phyloP scores from a whole-genome alignment of 1,140 invertebrate genomes.

The Teleopsis dalmanni region DNA sequence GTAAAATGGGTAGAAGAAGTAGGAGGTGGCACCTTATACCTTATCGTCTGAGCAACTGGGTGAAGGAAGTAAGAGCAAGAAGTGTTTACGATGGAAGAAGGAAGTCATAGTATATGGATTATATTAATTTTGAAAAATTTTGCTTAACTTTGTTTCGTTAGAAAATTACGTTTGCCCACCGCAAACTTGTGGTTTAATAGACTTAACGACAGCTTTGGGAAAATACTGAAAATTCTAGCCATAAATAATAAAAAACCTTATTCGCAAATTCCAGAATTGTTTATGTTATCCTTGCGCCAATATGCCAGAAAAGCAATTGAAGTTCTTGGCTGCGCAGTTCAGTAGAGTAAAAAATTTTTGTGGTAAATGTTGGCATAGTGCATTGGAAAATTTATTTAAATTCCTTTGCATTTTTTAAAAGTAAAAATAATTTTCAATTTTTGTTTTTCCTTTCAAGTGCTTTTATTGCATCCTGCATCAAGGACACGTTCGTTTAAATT shows the following conservation, averaged over 20 bases:
- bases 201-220: constrained; percentile 4
- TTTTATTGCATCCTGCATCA: neutral
- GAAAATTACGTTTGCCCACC: neutral
- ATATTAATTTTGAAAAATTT: too few relatives aligned
- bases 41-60: neutral
- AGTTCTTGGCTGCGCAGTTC: neutral
- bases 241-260: neutral
- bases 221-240: neutral
- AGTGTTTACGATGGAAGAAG: too few relatives aligned
- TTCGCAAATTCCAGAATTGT: neutral
- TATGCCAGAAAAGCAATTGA: neutral
- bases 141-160: neutral
- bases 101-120: neutral
- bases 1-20: neutral
- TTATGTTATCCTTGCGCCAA: neutral
- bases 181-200: neutral
- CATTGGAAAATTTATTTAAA: constrained; percentile 3
- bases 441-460: neutral
- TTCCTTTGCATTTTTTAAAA: neutral
- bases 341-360: neutral
- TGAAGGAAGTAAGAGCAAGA: neutral
- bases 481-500: too few relatives aligned
- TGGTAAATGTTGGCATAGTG: neutral
- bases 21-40: neutral
- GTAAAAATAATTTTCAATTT: neutral